Percentiles rank a stretch among this genome's conserved stretches.
phyloP scores from a whole-genome alignment of 2,113 vertebrate species.

The Gymnobelideus leadbeateri region DNA sequence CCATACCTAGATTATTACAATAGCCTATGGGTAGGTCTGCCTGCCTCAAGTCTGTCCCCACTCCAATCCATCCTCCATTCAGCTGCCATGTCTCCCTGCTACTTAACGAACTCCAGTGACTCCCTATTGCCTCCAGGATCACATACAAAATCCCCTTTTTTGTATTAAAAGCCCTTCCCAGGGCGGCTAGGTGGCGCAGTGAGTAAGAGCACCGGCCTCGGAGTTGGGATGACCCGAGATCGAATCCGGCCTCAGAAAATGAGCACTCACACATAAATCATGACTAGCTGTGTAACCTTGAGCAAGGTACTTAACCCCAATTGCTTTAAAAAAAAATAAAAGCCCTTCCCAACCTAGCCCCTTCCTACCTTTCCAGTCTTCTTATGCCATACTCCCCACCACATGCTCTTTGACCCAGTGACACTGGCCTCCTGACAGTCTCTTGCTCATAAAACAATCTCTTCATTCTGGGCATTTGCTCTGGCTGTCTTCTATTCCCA shows the following conservation, averaged over 20 bases:
- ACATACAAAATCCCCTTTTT: background rate
- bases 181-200: too few relatives aligned
- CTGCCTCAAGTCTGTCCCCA: background rate
- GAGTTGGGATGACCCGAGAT: too few relatives aligned
- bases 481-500: background rate
- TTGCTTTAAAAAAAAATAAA: too few relatives aligned
- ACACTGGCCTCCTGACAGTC: background rate
- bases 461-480: background rate
- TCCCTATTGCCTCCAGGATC: background rate
- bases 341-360: too few relatives aligned
- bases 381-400: background rate
- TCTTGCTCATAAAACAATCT: background rate
- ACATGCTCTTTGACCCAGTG: background rate
- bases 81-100: background rate
- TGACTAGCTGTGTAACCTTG: too few relatives aligned
- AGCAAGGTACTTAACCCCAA: too few relatives aligned
- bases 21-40: background rate
- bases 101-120: background rate
- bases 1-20: background rate
- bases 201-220: too few relatives aligned
- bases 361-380: background rate
- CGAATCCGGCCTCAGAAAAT: too few relatives aligned
- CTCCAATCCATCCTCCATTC: background rate
- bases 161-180: background rate
- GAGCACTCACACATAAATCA: too few relatives aligned